A percentile compares a stretch with the other conserved stretches of the same genome.
phyloP scores from a whole-genome alignment of 53 echinoderm and acorn worm species.

The Mesocentrotus franciscanus region DNA sequence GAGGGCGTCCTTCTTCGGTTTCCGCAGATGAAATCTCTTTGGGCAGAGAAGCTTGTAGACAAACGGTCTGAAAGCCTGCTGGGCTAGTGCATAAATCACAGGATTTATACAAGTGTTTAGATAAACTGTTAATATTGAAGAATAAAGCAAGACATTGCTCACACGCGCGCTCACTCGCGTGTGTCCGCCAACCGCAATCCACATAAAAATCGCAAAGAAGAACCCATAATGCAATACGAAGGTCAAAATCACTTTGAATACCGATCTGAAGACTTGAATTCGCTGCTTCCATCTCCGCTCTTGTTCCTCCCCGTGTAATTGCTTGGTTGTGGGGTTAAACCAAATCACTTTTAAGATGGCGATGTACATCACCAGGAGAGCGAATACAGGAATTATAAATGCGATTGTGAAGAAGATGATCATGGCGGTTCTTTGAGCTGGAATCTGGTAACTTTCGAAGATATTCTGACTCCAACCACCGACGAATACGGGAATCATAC shows the following conservation, averaged over 20 bases:
- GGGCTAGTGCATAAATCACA: background rate
- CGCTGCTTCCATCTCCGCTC: slow-evolving; percentile 36
- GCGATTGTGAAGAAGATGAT: background rate
- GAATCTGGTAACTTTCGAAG: background rate
- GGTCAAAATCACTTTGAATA: background rate
- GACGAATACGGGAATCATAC: background rate
- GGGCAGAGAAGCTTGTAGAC: slow-evolving; percentile 39
- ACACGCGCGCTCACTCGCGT: background rate
- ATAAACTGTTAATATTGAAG: background rate
- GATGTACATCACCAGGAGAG: background rate
- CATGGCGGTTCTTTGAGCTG: background rate
- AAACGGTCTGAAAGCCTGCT: background rate
- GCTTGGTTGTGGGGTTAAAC: background rate
- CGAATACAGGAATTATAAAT: background rate
- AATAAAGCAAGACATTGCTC: background rate
- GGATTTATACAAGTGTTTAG: slow-evolving; percentile 11
- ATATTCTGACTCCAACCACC: background rate
- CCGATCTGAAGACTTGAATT: slow-evolving; percentile 14
- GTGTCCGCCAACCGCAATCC: background rate
- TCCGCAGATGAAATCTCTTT: background rate
- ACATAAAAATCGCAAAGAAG: background rate
- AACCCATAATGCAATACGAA: background rate
- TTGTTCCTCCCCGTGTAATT: background rate
- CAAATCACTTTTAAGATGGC: background rate
- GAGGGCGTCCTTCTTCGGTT: slow-evolving; percentile 1